Percentiles rank a stretch among this genome's conserved stretches.
Conservation (phyloP, 92 coral and sea anemone genomes). For the Ricordea florida region DNA sequence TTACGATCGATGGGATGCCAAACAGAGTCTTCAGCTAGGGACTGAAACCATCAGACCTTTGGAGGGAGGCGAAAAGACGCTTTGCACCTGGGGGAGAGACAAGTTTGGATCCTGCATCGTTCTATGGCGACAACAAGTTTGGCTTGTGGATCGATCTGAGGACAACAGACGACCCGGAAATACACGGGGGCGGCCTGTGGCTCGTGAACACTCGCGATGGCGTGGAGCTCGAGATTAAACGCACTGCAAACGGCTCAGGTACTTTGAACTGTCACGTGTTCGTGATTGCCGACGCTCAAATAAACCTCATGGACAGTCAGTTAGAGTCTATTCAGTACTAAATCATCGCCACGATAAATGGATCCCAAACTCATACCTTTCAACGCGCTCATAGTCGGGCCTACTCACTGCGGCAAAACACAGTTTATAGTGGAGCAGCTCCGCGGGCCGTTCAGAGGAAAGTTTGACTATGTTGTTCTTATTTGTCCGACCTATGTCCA, state of each 20-base stretch:
- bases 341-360: background rate
- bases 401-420: slow-evolving; percentile 29
- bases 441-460: background rate
- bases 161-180: background rate
- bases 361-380: background rate
- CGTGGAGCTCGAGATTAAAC: slow-evolving; percentile 18
- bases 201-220: slow-evolving; percentile 30
- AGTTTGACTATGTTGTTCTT: slow-evolving; percentile 34
- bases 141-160: slow-evolving; percentile 34
- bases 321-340: slow-evolving; percentile 17
- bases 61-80: background rate
- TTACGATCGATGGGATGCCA: too few species aligned
- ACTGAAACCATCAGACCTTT: background rate
- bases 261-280: background rate
- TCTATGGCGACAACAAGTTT: slow-evolving; percentile 25
- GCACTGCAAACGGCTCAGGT: slow-evolving; percentile 32
- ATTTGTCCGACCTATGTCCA: slow-evolving; percentile 42
- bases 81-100: background rate
- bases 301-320: background rate
- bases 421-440: slow-evolving; percentile 24
- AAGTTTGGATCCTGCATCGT: background rate
- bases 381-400: slow-evolving; percentile 34
- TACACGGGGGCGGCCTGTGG: slow-evolving; percentile 33
- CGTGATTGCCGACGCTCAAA: slow-evolving; percentile 13
- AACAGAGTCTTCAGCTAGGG: too few species aligned